Evolutionary conservation across 1,140 invertebrate genomes (phyloP).

Genomic region (Phymastichus coffea): DNA sequence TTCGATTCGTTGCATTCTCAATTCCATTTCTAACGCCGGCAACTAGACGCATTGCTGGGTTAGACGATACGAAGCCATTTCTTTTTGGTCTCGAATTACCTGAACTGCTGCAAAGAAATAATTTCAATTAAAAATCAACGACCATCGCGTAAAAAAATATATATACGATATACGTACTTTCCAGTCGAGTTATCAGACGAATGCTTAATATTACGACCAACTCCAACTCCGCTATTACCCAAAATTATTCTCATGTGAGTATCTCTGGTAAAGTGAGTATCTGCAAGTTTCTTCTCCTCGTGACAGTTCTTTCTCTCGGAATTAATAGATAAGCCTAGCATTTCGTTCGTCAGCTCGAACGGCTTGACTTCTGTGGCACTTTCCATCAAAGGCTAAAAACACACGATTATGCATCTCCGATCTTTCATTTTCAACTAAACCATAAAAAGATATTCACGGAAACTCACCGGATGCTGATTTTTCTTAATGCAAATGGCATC

Average conservation of each 20-base stretch:
- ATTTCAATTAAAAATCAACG: too few species aligned
- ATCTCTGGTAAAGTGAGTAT: constrained; percentile 76
- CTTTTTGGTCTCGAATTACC: constrained; percentile 69
- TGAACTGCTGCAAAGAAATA: constrained; percentile 42
- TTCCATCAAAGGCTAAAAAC: constrained; percentile 43
- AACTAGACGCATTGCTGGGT: constrained; percentile 79
- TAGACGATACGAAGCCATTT: constrained; percentile 84
- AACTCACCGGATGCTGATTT: constrained; percentile 29
- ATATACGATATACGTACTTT: constrained; percentile 50
- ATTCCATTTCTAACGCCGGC: constrained; percentile 70
- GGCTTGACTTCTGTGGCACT: constrained; percentile 44
- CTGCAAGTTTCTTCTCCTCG: constrained; percentile 54
- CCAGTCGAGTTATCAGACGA: constrained; percentile 45
- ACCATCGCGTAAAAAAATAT: too few species aligned
- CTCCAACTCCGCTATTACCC: constrained; percentile 62
- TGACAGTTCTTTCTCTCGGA: constrained; percentile 46
- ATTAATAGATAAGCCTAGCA: constrained; percentile 46
- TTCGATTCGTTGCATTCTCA: constrained; percentile 59
- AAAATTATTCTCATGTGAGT: constrained; percentile 89
- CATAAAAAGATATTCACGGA: background rate
- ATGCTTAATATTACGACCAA: constrained; percentile 56
- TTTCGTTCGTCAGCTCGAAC: constrained; percentile 54
- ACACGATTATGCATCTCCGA: too few species aligned
- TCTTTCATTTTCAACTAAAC: too few species aligned
- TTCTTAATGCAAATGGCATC: constrained; percentile 54